Base-by-base conservation (phyloP, 2,797 vertebrate genomes). In the Syngnathus rostellatus region DNA sequence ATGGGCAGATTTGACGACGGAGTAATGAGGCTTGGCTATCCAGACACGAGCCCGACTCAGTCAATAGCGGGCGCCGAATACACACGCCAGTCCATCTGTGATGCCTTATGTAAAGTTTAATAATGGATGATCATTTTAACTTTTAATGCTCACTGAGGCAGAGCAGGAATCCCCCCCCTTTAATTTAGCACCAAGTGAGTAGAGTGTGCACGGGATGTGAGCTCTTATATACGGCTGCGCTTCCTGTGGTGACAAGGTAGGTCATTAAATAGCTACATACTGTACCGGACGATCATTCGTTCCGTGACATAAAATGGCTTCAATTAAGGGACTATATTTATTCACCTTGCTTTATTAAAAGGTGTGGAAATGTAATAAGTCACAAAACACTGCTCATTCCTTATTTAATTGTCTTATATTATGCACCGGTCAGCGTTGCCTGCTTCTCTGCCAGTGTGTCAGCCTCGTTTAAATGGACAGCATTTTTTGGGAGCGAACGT, bases 71-170 rank as follows among this genome's bases (percentile, higher is more conserved):
- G n/a, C 0, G 5, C 60, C 65, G 66, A 77, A 65, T 77, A 76
- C 78, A 61, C 69, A 71, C 62, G 70, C 79, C 60, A 69, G 58
- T 76, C 12, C 9, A 63, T 57, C 71, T 73, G 63, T 68, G 71
- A 83, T 72, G 73, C 75, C 75, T 72, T 67, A 80, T 86, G 83
- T 86, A 81, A 76, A 85, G 76, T 68, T 86, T 70, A 87, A 87
- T 87, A 86, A 88, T 84, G 75, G 77, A 88, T 85, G 81, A 85
- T 80, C 50, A 7, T 73, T 87, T 89, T 83, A 85, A 87, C 81
- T 85, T 86, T 85, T 85, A 87, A 85, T 85, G 85, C 77, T 79
- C 64, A 45, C 66, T 65, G 82, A 85, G 82, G 68, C 72, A 61
- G 72, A 74, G 72, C 1, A 17, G 67, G 68, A 83, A 79, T 84